phyloP scores from a whole-genome alignment of 2,797 vertebrate species.

The Mycteria americana region DNA sequence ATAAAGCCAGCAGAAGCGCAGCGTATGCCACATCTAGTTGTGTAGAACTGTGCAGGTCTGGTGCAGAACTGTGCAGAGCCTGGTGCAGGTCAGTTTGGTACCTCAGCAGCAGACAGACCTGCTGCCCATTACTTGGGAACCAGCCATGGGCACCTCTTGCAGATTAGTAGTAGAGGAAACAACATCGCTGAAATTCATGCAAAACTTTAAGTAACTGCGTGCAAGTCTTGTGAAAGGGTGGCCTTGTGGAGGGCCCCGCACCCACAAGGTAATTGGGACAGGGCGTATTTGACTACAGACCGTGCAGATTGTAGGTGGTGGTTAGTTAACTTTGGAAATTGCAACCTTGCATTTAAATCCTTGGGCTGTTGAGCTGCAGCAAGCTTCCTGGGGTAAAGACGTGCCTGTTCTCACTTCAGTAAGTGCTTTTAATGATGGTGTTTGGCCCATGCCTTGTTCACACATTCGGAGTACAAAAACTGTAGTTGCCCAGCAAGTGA shows the following conservation, averaged over 20 bases:
- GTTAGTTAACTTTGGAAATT: background rate
- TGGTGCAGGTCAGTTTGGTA: background rate
- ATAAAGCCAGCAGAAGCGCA: background rate
- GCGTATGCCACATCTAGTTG: accelerated
- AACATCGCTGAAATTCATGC: background rate
- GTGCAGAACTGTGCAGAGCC: too few relatives aligned
- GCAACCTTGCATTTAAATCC: background rate
- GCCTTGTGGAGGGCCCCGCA: accelerated
- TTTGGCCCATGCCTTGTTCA: background rate
- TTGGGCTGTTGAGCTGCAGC: background rate
- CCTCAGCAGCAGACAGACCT: background rate
- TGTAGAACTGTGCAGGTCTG: background rate
- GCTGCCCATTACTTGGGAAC: accelerated
- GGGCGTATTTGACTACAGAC: background rate
- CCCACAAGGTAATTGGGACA: accelerated
- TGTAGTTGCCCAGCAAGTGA: background rate
- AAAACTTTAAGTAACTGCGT: background rate
- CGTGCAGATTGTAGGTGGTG: accelerated
- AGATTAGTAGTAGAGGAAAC: background rate
- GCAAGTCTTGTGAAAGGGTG: background rate
- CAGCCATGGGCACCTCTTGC: accelerated
- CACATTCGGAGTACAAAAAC: background rate
- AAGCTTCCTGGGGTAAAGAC: background rate
- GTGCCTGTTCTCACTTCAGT: background rate
- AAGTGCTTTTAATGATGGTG: background rate